phyloP scores from a whole-genome alignment of 2,888 invertebrate species.

The Rhagium mordax region DNA sequence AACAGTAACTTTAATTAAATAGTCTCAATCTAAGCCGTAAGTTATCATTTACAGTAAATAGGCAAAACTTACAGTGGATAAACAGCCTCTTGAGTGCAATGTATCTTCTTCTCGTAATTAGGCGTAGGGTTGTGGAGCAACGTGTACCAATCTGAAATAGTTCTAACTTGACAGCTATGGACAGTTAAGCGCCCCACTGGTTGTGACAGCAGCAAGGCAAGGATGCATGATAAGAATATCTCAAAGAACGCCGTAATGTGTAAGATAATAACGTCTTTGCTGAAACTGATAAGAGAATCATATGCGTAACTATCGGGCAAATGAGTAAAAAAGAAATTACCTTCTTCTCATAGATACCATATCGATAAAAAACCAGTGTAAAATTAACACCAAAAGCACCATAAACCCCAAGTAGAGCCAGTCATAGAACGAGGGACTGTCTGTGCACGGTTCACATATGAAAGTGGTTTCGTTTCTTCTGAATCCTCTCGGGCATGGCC shows the following conservation, averaged over 20 bases:
- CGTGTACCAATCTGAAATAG: constrained; percentile 97
- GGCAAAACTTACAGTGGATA: constrained; percentile 90
- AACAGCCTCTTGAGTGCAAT: constrained; percentile 98
- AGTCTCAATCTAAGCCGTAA: too few species aligned
- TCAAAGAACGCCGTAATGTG: constrained; percentile 90
- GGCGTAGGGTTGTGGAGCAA: constrained; percentile 94
- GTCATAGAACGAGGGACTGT: constrained; percentile 87
- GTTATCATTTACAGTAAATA: not conserved
- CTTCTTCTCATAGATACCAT: constrained; percentile 82
- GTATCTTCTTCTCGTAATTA: constrained; percentile 88
- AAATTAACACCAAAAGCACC: constrained; percentile 87
- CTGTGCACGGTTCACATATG: constrained; percentile 86
- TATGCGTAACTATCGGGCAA: not conserved
- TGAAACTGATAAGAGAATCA: constrained; percentile 72
- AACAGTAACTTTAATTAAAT: constrained; percentile 6
- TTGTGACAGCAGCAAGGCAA: constrained; percentile 85
- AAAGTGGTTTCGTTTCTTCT: constrained; percentile 81
- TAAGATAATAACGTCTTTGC: constrained; percentile 81
- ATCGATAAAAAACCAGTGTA: constrained; percentile 96
- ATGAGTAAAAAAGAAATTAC: constrained; percentile 66
- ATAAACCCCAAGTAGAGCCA: constrained; percentile 96
- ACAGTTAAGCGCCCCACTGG: constrained; percentile 86
- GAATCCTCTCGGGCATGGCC: constrained; percentile 89
- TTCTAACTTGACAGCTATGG: constrained; percentile 84
- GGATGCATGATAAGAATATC: constrained; percentile 81